Base-by-base conservation (phyloP, 2,888 invertebrate genomes). In the Metellina segmentata region DNA sequence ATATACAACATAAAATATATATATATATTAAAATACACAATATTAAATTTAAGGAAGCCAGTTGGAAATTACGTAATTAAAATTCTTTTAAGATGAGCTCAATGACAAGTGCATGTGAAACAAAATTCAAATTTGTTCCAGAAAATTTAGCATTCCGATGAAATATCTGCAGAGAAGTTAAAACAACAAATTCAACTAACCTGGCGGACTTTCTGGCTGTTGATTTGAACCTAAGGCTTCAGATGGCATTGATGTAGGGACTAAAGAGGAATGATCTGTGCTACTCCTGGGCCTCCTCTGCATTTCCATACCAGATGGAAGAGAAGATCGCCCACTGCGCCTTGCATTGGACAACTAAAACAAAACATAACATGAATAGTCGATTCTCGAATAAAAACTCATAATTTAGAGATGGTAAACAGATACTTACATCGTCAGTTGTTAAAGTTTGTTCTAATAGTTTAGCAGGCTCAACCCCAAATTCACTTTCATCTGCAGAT, bases 391-490 rank as follows among this genome's bases (percentile, higher is more conserved):
- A 16, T 16, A 48, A 48, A 13, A 75, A 75, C 9, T 20, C 9
- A n/a, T 34, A 13, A 74, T 9, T 34, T 74, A 74, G 2, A 13
- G 53, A 19, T 8, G 34, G 19, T 0, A 16, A 16, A 11, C n/a
- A 51, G n/a, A 34, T 69, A 92, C 92, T 92, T 90, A 92, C 92
- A 85, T 92, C 89, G 7, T 92, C 92, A 79, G 92, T 92, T n/a
- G 92, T 92, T 85, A 92, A 71, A 5, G 90, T 90, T 90, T 92
- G 92, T 88, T 92, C 92, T 70, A 92, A 61, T 74, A 92, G 71
- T 72, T 90, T 92, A 49, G 90, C 61, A 53, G 92, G 92, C 70
- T 92, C 92, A 9, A 92, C 86, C 9, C 85, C 92, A 86, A 92
- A 92, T 77, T 92, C 89, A 81, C 81, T 81, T 87, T 92, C 92